Base-by-base conservation (phyloP, 2,113 vertebrate species). In the Herpetotheres cachinnans region DNA sequence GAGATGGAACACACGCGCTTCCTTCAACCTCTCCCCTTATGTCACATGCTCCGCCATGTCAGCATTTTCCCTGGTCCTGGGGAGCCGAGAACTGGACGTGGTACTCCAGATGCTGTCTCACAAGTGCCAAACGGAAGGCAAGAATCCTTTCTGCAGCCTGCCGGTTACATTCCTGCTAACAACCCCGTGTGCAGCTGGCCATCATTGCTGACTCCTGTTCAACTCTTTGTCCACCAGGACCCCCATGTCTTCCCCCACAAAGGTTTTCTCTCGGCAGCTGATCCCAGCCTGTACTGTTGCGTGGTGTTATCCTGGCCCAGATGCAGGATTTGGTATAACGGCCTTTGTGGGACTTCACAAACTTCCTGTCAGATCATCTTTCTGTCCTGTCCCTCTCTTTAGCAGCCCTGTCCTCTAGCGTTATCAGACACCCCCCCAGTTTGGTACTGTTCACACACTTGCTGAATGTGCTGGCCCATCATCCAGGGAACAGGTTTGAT, bases 1-100 rank as follows among this genome's bases (percentile, higher is more conserved):
- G 29, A 11, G 22, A 0, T 17, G 2, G 32, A 82, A 38, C 11
- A 67, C 71, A 74, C 19, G 2, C 0, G 0, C 7, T 56, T 49
- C 14, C 13, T 92, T 83, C 76, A 69, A 1, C 29, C 11, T 86
- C 10, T 29, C 9, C 11, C 2, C 11, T 56, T 66, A 13, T 2
- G 13, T 61, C 36, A 24, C 8, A 6, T 26, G 5, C 19, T 79
- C 18, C 10, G 3, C 14, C 25, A 1, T 47, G 19, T 42, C 76
- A 55, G 3, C 20, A 25, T 54, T 74, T 42, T 46, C 38, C 27
- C 32, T 46, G 8, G 24, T 65, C 8, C 61, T 40, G 19, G 24
- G 58, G 61, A 46, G 17, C 42, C 27, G 46, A 38, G 34, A 59
- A 30, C 6, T 27, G 44, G 18, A 8, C 7, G 3, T 25, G 32